A percentile compares a stretch with the other conserved stretches of the same genome.
Conservation (phyloP, 2,888 invertebrate species). For the Eumacrocentrus americanus region DNA sequence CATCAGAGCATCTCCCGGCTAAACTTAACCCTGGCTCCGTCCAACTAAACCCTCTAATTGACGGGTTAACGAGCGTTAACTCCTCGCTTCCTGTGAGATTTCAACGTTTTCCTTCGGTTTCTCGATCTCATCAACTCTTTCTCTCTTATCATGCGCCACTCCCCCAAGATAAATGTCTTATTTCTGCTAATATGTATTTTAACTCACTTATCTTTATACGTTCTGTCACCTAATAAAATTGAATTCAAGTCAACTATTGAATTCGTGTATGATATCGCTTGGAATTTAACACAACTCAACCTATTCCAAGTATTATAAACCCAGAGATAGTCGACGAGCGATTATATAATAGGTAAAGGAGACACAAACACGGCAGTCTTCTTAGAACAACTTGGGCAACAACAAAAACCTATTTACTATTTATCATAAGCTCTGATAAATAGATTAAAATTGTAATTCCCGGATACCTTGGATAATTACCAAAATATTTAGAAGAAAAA, state of each 20-base stretch:
- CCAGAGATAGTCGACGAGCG: not conserved
- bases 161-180: not conserved
- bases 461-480: too few species aligned
- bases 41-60: slow-evolving; percentile 55
- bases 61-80: slow-evolving; percentile 61
- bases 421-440: too few species aligned
- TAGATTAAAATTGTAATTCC: too few species aligned
- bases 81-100: slow-evolving; percentile 60
- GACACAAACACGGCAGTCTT: not conserved
- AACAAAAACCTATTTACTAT: too few species aligned
- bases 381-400: too few species aligned
- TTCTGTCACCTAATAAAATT: too few species aligned
- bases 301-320: not conserved
- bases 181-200: not conserved
- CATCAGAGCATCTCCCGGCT: slow-evolving; percentile 43
- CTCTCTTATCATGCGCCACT: slow-evolving; percentile 17
- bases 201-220: too few species aligned
- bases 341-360: not conserved
- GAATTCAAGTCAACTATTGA: too few species aligned
- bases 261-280: not conserved
- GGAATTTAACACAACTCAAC: not conserved
- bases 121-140: slow-evolving; percentile 18
- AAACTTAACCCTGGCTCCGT: slow-evolving; percentile 50
- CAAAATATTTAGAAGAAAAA: too few species aligned
- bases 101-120: slow-evolving; percentile 54